phyloP scores from a whole-genome alignment of 1,140 invertebrate species.

The Drosophila albomicans region DNA sequence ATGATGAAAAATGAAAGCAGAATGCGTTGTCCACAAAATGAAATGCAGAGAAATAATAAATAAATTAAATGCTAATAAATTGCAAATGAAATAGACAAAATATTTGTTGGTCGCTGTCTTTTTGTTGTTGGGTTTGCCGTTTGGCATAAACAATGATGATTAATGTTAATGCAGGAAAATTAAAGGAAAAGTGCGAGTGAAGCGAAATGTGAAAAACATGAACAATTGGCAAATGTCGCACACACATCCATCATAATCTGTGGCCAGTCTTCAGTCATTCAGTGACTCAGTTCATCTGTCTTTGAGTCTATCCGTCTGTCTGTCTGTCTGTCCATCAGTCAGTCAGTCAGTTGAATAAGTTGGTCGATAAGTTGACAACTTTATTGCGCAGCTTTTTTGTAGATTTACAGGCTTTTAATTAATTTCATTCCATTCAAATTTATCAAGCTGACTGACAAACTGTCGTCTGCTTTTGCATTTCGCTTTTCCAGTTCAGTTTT shows the following conservation, averaged over 20 bases:
- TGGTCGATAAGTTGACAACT: slow-evolving; percentile 52
- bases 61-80: slow-evolving; percentile 76
- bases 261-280: slow-evolving; percentile 31
- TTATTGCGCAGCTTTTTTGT: slow-evolving; percentile 56
- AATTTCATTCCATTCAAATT: slow-evolving; percentile 75
- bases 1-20: slow-evolving; percentile 9
- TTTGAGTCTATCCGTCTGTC: slow-evolving; percentile 4
- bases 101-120: background rate
- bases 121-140: slow-evolving; percentile 13
- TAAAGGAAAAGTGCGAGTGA: slow-evolving; percentile 44
- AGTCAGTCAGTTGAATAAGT: slow-evolving; percentile 10
- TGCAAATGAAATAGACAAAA: slow-evolving; percentile 51
- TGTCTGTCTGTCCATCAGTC: background rate
- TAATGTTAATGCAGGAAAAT: slow-evolving; percentile 59
- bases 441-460: slow-evolving; percentile 55
- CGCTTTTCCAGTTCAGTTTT: slow-evolving; percentile 20
- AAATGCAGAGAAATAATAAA: slow-evolving; percentile 51
- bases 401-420: slow-evolving; percentile 83
- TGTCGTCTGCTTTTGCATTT: slow-evolving; percentile 29
- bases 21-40: slow-evolving; percentile 18
- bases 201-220: slow-evolving; percentile 33
- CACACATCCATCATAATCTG: slow-evolving; percentile 76
- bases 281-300: slow-evolving; percentile 19
- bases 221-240: slow-evolving; percentile 73
- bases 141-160: slow-evolving; percentile 68